Conservation (phyloP, 1,140 invertebrate species). For the Drosophila oshimai region DNA sequence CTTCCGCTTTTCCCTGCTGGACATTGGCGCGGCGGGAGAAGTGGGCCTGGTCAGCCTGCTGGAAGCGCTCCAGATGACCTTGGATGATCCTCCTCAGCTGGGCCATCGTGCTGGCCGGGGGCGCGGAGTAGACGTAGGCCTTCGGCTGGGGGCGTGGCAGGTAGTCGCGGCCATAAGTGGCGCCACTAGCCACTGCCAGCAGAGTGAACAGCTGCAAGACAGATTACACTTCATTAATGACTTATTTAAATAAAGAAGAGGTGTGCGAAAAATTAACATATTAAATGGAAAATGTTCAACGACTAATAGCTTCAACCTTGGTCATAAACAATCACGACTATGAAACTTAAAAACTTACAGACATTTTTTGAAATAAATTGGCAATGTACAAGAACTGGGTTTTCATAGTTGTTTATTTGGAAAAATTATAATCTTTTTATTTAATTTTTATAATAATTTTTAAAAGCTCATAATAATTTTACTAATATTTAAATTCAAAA, state of each 20-base stretch:
- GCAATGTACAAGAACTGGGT: too few species aligned
- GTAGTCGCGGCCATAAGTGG: conserved; percentile 36
- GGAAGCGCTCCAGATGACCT: conserved; percentile 61
- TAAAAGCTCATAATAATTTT: neutral
- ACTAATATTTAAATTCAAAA: neutral
- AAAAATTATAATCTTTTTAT: too few species aligned
- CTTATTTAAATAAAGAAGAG: neutral
- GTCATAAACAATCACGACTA: neutral
- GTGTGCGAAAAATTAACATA: neutral
- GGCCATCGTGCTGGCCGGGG: conserved; percentile 42
- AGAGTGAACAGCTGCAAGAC: conserved; percentile 53
- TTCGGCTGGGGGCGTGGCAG: conserved; percentile 35
- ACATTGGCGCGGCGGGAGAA: conserved; percentile 17
- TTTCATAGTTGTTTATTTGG: too few species aligned
- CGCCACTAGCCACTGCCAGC: conserved; percentile 27
- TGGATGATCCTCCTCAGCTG: conserved; percentile 56
- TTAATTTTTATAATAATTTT: neutral
- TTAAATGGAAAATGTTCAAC: neutral
- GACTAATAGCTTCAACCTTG: neutral
- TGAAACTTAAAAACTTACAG: too few species aligned
- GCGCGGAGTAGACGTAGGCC: conserved; percentile 45
- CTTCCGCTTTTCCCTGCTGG: conserved; percentile 16
- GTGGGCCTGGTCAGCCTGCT: conserved; percentile 39
- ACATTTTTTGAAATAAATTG: too few species aligned
- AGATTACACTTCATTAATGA: conserved; percentile 26